Conservation (phyloP, 2,888 invertebrate genomes). For the Ecdyonurus torrentis region DNA sequence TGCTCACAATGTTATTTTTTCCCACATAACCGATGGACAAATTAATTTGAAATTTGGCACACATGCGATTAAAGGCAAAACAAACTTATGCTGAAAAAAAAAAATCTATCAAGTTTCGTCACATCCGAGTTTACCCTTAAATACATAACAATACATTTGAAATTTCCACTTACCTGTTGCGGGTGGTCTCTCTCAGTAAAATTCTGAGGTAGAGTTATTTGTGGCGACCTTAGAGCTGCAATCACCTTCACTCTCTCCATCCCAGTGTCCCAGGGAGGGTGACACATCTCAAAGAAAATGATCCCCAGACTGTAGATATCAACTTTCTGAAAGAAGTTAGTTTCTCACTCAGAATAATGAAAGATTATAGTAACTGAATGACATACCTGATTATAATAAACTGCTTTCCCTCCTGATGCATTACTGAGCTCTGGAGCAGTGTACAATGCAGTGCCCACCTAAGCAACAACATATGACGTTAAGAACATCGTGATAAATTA, state of each 20-base stretch:
- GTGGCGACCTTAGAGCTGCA: conserved; percentile 46
- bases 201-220: conserved; percentile 51
- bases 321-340: too few species aligned
- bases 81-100: too few species aligned
- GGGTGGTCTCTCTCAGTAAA: conserved; percentile 38
- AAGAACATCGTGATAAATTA: too few species aligned
- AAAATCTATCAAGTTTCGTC: too few species aligned
- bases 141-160: too few species aligned
- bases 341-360: too few species aligned
- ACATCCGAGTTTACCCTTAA: too few species aligned
- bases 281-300: conserved; percentile 92
- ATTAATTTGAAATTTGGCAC: neutral
- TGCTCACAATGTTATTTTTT: too few species aligned
- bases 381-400: conserved; percentile 46
- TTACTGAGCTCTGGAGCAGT: conserved; percentile 77
- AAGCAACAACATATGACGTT: too few species aligned
- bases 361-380: too few species aligned
- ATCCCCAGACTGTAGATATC: conserved; percentile 78
- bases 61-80: neutral
- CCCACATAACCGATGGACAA: too few species aligned
- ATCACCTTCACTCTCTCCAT: conserved; percentile 81
- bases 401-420: conserved; percentile 47
- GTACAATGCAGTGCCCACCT: conserved; percentile 81
- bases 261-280: conserved; percentile 61
- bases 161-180: conserved; percentile 35